These are phyloP conservation scores for Amphiprion ocellaris DNA, from an alignment of 2,113 vertebrate genomes.

Conservation along the genomic window DNA sequence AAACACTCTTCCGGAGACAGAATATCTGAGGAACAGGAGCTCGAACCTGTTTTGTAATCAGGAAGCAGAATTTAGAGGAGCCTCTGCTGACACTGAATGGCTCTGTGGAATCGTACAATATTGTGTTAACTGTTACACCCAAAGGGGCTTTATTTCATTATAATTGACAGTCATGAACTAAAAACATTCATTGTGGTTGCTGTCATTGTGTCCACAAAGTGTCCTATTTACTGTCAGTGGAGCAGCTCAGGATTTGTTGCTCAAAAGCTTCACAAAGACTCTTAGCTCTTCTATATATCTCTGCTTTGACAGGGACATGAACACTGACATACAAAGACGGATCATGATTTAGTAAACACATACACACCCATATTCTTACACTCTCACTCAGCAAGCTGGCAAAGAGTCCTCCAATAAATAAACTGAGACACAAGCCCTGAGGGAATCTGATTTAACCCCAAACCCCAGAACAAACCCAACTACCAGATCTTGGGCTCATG, in stretches of 20 bases:
- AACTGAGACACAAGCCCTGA: conserved; percentile 41
- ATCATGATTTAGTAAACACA: conserved; percentile 47
- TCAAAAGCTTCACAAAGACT: conserved; percentile 33
- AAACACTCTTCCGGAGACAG: conserved; percentile 47
- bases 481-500: conserved; percentile 37
- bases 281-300: conserved; percentile 22
- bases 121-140: conserved; percentile 50
- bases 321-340: conserved; percentile 28
- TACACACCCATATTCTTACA: conserved; percentile 45
- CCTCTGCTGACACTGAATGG: conserved; percentile 53
- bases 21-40: conserved; percentile 47
- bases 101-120: conserved; percentile 52
- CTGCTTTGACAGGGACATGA: conserved; percentile 36
- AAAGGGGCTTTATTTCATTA: conserved; percentile 41
- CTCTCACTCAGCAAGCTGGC: conserved; percentile 32
- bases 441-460: conserved; percentile 57
- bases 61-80: conserved; percentile 56
- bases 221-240: conserved; percentile 34
- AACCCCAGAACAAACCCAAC: conserved; percentile 58
- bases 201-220: conserved; percentile 52
- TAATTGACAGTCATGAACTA: conserved; percentile 39
- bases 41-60: conserved; percentile 75
- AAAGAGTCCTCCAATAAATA: conserved; percentile 40
- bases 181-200: conserved; percentile 8
- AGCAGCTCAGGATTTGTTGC: conserved; percentile 19